Evolutionary conservation across 2,113 vertebrate genomes (phyloP).

Genomic region (Sitta europaea): DNA sequence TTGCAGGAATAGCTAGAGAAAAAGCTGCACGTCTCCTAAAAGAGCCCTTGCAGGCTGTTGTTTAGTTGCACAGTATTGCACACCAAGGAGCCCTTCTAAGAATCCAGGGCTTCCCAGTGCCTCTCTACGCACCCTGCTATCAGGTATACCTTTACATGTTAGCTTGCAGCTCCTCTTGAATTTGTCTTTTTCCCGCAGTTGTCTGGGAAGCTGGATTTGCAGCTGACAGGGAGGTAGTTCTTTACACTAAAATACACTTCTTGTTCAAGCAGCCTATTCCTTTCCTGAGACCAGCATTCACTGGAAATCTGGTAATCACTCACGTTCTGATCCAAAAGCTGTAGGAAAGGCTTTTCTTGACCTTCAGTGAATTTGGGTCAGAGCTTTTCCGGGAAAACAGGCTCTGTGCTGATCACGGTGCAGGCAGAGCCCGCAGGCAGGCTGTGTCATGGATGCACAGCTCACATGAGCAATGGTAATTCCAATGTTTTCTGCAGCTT

Average conservation of each 20-base stretch:
- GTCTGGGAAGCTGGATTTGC: background rate
- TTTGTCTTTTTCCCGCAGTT: background rate
- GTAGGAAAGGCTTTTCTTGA: background rate
- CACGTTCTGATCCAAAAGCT: background rate
- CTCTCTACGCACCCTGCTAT: background rate
- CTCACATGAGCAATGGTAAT: background rate
- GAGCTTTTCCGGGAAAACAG: background rate
- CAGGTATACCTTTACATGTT: background rate
- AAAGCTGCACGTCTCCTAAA: background rate
- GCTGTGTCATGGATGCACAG: background rate
- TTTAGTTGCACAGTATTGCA: background rate
- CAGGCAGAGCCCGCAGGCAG: background rate
- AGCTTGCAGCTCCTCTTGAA: background rate
- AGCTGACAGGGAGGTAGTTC: background rate
- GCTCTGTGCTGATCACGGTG: background rate
- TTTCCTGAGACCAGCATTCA: background rate
- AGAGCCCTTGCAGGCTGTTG: background rate
- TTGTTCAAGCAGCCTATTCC: background rate
- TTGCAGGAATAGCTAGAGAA: background rate
- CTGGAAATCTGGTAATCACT: background rate
- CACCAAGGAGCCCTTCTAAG: background rate
- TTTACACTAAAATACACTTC: background rate
- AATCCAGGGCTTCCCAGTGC: background rate
- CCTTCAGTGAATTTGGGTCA: background rate
- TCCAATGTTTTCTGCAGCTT: background rate